Conservation (phyloP, 2,113 vertebrate genomes). For the Microtus montanus region DNA sequence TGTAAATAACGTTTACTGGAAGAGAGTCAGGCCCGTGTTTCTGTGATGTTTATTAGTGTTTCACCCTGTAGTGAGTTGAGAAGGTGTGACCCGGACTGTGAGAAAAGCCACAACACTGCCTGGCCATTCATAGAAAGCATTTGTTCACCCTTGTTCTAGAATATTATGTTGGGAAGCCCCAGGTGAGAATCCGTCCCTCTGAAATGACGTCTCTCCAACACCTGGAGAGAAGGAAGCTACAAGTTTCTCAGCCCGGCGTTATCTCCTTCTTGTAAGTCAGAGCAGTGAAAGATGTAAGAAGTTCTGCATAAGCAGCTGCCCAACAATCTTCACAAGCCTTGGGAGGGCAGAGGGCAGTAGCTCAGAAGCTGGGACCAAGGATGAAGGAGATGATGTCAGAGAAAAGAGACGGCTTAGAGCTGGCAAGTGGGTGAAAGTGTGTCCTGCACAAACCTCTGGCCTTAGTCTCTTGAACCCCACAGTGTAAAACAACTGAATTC, state of each 20-base stretch:
- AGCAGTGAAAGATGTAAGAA: not conserved
- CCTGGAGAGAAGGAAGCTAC: not conserved
- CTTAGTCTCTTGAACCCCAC: not conserved
- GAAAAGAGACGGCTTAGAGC: not conserved
- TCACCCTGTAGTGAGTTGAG: not conserved
- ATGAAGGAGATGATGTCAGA: not conserved
- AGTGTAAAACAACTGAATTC: too few relatives aligned
- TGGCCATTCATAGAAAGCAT: not conserved
- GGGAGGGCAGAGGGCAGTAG: not conserved
- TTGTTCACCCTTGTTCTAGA: not conserved
- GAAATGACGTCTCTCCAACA: not conserved
- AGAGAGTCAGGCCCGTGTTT: not conserved
- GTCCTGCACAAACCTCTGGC: not conserved
- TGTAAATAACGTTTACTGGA: not conserved
- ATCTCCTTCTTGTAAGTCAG: not conserved
- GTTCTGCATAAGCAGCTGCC: not conserved
- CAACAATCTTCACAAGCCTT: not conserved
- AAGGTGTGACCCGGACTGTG: not conserved
- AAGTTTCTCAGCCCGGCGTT: not conserved
- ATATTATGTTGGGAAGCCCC: not conserved
- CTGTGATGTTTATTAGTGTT: not conserved
- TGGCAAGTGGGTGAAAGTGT: not conserved
- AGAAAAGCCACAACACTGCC: not conserved
- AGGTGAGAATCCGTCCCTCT: not conserved
- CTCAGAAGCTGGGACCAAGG: not conserved